Conservation (phyloP, 2,113 vertebrate genomes). For the Toxotes jaculatrix region DNA sequence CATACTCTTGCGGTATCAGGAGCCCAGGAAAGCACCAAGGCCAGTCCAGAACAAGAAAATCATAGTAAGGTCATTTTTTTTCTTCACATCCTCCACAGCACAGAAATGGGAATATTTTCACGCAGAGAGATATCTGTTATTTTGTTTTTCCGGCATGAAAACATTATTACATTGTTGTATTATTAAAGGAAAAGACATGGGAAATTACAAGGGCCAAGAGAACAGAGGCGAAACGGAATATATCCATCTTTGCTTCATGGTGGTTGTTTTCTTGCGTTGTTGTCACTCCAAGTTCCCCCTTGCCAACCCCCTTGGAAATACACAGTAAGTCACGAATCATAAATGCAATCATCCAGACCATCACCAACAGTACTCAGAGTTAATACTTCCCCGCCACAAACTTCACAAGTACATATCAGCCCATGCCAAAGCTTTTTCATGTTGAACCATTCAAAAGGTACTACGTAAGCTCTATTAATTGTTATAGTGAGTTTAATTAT, state of each 20-base stretch:
- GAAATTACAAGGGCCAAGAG: slow-evolving; percentile 30
- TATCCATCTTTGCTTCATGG: not conserved
- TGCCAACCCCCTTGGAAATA: not conserved
- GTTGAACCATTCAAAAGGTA: not conserved
- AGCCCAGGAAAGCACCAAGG: slow-evolving; percentile 31
- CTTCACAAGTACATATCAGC: slow-evolving; percentile 1
- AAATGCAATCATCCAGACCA: not conserved
- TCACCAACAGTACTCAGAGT: not conserved
- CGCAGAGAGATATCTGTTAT: not conserved
- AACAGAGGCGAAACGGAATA: not conserved
- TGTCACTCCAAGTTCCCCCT: not conserved
- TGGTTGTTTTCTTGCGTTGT: not conserved
- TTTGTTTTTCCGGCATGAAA: slow-evolving; percentile 38
- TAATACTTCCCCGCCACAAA: not conserved
- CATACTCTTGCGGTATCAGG: slow-evolving; percentile 2
- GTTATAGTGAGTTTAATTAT: slow-evolving; percentile 34
- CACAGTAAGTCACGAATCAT: slow-evolving; percentile 8
- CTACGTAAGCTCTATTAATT: slow-evolving; percentile 2
- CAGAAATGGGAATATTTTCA: slow-evolving; percentile 17
- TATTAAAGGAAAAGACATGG: slow-evolving; percentile 34
- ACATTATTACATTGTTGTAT: slow-evolving; percentile 16
- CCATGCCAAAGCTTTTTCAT: slow-evolving; percentile 5
- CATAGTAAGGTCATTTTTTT: slow-evolving; percentile 36
- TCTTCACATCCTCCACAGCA: slow-evolving; percentile 5
- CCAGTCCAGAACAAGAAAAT: slow-evolving; percentile 39